Evolutionary conservation across 1,140 invertebrate species (phyloP).

Genomic region (Lordiphosa clarofinis): DNA sequence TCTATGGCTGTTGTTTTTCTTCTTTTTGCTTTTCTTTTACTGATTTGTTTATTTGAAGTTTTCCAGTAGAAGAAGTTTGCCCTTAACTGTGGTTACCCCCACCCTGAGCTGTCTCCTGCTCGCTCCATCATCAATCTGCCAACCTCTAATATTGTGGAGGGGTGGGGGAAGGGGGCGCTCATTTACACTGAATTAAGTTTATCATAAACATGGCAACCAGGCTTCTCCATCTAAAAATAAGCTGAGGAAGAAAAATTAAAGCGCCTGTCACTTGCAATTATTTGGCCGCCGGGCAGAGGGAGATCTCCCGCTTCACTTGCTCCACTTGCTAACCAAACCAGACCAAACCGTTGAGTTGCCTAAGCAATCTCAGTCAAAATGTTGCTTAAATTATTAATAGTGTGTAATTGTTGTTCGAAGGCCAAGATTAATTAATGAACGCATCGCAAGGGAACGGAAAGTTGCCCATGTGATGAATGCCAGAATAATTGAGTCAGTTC

Average conservation of each 20-base stretch:
- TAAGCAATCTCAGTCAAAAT: conserved; percentile 20
- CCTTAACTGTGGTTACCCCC: conserved; percentile 24
- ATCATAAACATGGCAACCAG: conserved; percentile 65
- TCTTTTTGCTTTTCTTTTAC: conserved; percentile 47
- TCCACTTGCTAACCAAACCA: conserved; percentile 45
- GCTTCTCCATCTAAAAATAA: conserved; percentile 43
- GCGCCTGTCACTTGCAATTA: conserved; percentile 75
- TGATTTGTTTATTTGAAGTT: conserved; percentile 75
- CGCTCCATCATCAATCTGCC: conserved; percentile 19
- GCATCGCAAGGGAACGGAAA: background rate
- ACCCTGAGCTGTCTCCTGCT: background rate
- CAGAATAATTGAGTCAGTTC: background rate
- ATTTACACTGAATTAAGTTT: conserved; percentile 77
- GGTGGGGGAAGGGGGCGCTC: conserved; percentile 23
- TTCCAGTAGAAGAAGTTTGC: conserved; percentile 26
- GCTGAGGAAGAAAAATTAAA: conserved; percentile 74
- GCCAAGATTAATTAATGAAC: conserved; percentile 46
- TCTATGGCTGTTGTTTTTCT: conserved; percentile 29
- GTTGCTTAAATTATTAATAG: conserved; percentile 55
- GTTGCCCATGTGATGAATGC: background rate
- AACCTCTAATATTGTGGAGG: conserved; percentile 24
- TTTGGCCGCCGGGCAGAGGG: conserved; percentile 42
- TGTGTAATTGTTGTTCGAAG: conserved; percentile 28
- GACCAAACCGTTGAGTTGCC: conserved; percentile 44
- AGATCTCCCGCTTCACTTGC: conserved; percentile 29